These are phyloP conservation scores for Coptodon rendalli DNA, from an alignment of 2,113 vertebrate genomes.

Conservation along the genomic window DNA sequence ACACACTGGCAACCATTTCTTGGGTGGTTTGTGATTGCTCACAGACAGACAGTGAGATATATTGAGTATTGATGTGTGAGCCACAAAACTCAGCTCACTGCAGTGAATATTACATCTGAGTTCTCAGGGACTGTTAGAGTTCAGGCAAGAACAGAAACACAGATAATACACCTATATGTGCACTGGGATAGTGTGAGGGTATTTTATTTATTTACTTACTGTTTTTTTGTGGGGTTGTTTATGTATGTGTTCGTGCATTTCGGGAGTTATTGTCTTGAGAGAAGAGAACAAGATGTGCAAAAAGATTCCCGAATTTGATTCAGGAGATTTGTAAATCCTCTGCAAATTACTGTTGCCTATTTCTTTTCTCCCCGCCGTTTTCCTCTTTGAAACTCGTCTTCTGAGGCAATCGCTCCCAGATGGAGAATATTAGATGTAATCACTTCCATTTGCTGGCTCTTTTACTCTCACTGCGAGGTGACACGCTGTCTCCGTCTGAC, in stretches of 20 bases:
- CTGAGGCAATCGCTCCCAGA: slow-evolving; percentile 69
- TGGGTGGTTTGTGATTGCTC: slow-evolving; percentile 62
- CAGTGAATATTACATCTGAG: background rate
- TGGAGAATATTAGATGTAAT: slow-evolving; percentile 75
- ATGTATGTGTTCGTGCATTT: slow-evolving; percentile 31
- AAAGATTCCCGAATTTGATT: slow-evolving; percentile 61
- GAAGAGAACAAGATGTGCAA: slow-evolving; percentile 62
- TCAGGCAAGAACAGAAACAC: background rate
- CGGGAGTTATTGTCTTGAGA: slow-evolving; percentile 45
- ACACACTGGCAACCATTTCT: slow-evolving; percentile 53
- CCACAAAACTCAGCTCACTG: background rate
- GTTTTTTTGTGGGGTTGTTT: background rate
- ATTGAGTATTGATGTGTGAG: slow-evolving; percentile 32
- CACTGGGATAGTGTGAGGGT: background rate
- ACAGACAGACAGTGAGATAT: slow-evolving; percentile 38
- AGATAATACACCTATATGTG: background rate
- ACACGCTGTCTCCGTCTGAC: slow-evolving; percentile 48
- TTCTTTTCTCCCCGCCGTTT: slow-evolving; percentile 37
- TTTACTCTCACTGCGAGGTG: slow-evolving; percentile 65
- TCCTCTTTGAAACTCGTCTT: slow-evolving; percentile 68
- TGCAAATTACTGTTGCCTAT: slow-evolving; percentile 63
- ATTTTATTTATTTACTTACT: background rate
- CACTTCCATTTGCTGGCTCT: slow-evolving; percentile 63
- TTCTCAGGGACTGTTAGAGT: background rate
- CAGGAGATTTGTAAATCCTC: slow-evolving; percentile 71